Evolutionary conservation across 2,113 vertebrate species (phyloP).

Genomic region (Tachycineta bicolor): DNA sequence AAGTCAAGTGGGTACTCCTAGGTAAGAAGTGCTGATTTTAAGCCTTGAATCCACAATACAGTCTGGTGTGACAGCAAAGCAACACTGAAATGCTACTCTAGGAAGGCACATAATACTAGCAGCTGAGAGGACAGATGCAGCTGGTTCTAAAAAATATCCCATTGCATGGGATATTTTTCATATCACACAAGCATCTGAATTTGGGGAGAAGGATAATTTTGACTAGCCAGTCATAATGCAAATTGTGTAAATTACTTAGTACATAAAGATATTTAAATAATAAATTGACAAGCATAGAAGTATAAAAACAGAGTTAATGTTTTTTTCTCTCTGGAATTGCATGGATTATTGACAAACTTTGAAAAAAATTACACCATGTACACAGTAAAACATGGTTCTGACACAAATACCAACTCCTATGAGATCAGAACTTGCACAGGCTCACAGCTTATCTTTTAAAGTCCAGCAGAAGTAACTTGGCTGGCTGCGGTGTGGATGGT

Average conservation of each 20-base stretch:
- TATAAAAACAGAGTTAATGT: background rate
- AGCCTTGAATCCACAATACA: background rate
- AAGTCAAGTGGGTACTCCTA: background rate
- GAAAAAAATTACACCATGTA: background rate
- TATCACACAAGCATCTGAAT: background rate
- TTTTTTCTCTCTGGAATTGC: background rate
- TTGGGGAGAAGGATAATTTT: background rate
- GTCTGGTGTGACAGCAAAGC: background rate
- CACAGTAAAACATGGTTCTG: background rate
- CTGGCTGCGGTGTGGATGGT: background rate
- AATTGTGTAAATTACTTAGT: background rate
- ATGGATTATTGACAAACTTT: background rate
- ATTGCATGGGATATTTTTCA: background rate
- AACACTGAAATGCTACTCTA: background rate
- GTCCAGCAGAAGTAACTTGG: background rate
- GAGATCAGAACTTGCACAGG: background rate
- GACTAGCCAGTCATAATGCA: background rate
- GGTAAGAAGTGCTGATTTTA: background rate
- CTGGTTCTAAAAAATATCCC: background rate
- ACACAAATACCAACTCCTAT: background rate
- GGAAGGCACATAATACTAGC: background rate
- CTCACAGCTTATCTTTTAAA: background rate
- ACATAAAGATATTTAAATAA: background rate
- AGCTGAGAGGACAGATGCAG: background rate
- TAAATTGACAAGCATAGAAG: background rate